Evolutionary conservation across 2,113 vertebrate species (phyloP).

Genomic region (Xenotilapia leptura): DNA sequence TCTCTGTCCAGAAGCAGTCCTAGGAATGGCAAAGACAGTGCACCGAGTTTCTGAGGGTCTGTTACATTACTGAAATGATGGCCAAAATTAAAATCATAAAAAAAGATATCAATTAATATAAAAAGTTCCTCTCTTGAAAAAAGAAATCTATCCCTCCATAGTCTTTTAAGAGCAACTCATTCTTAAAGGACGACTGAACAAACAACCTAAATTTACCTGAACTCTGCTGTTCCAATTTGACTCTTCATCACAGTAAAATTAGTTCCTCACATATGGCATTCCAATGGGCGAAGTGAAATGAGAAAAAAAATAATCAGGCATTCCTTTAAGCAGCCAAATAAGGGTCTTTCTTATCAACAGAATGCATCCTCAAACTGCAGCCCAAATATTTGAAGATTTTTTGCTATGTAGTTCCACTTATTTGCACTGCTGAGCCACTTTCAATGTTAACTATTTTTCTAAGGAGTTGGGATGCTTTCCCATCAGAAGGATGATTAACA

Average conservation of each 20-base stretch:
- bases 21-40: not conserved
- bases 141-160: not conserved
- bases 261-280: not conserved
- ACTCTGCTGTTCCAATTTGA: not conserved
- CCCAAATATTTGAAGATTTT: conserved; percentile 11
- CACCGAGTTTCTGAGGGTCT: not conserved
- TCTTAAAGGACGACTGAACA: not conserved
- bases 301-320: not conserved
- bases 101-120: not conserved
- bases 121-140: not conserved
- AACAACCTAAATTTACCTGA: not conserved
- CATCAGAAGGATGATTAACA: conserved; percentile 49
- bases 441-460: not conserved
- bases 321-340: conserved; percentile 3
- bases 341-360: conserved; percentile 5
- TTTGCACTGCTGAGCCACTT: conserved; percentile 1
- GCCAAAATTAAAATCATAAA: not conserved
- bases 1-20: not conserved
- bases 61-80: not conserved
- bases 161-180: not conserved
- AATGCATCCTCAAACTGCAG: not conserved
- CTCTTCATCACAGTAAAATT: not conserved
- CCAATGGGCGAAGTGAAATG: not conserved
- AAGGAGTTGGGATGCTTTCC: conserved; percentile 15
- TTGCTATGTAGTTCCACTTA: not conserved